A percentile compares a stretch with the other conserved stretches of the same genome.
Conservation (phyloP, 2,797 vertebrate species). For the Pangasius mekongensis region DNA sequence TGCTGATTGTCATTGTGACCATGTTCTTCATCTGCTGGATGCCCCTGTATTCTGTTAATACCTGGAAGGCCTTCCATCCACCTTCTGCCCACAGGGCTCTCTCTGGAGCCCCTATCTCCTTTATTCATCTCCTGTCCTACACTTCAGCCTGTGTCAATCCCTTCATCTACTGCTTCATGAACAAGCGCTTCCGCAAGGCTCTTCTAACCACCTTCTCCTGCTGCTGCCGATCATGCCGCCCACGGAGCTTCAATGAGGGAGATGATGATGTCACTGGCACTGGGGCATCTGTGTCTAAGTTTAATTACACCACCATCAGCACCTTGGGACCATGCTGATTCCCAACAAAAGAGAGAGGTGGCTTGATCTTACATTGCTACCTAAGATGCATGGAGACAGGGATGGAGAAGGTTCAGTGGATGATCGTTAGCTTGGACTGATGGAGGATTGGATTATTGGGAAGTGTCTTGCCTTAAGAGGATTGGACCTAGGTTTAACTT, state of each 20-base stretch:
- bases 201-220: conserved; percentile 82
- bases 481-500: not conserved
- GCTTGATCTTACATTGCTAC: not conserved
- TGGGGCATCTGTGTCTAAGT: conserved; percentile 87
- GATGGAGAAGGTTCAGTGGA: conserved; percentile 5
- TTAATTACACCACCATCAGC: conserved; percentile 95
- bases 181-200: conserved; percentile 92
- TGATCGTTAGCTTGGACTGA: not conserved
- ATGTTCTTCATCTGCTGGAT: conserved; percentile 96
- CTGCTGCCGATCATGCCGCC: conserved; percentile 72
- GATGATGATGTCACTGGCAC: conserved; percentile 80
- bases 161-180: conserved; percentile 98
- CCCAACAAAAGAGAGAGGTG: not conserved
- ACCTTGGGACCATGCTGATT: conserved; percentile 83
- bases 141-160: conserved; percentile 91
- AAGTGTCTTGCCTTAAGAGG: not conserved
- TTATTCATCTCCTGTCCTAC: conserved; percentile 91
- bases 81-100: conserved; percentile 77
- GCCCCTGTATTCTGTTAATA: conserved; percentile 91
- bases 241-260: conserved; percentile 39
- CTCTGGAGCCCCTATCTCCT: conserved; percentile 90
- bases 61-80: conserved; percentile 89
- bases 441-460: not conserved
- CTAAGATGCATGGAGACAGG: not conserved
- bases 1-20: conserved; percentile 91